phyloP scores from a whole-genome alignment of 2,797 vertebrate species.

The Anguilla marmorata region DNA sequence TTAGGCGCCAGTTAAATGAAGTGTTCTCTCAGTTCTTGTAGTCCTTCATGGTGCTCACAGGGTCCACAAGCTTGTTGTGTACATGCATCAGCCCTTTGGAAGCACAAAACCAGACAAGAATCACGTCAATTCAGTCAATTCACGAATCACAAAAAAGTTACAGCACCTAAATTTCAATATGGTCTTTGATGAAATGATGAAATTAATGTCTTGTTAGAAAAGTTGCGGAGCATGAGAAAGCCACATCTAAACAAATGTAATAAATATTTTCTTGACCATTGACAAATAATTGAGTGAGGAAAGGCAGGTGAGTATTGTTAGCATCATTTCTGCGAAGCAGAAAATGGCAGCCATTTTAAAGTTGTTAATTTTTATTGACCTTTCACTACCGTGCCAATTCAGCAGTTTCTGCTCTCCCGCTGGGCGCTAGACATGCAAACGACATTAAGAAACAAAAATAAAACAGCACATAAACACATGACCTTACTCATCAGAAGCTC shows the following conservation, averaged over 20 bases:
- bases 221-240: too few species aligned
- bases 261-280: not conserved
- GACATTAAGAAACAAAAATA: not conserved
- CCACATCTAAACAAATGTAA: not conserved
- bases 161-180: not conserved
- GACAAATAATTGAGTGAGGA: not conserved
- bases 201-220: not conserved
- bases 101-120: conserved; percentile 72
- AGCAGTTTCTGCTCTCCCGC: not conserved
- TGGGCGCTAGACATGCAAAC: not conserved
- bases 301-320: not conserved
- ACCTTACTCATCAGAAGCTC: not conserved
- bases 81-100: conserved; percentile 93
- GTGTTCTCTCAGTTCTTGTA: conserved; percentile 65
- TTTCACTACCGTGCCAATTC: not conserved
- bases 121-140: conserved; percentile 76
- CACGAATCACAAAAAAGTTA: conserved; percentile 43
- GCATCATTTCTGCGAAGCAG: not conserved
- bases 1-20: not conserved
- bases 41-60: conserved; percentile 77
- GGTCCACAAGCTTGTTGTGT: conserved; percentile 93
- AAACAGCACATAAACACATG: not conserved
- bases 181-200: not conserved
- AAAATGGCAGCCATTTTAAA: not conserved
- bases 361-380: not conserved